Base-by-base conservation (phyloP, 2,888 invertebrate species). In the Magallana nippona region DNA sequence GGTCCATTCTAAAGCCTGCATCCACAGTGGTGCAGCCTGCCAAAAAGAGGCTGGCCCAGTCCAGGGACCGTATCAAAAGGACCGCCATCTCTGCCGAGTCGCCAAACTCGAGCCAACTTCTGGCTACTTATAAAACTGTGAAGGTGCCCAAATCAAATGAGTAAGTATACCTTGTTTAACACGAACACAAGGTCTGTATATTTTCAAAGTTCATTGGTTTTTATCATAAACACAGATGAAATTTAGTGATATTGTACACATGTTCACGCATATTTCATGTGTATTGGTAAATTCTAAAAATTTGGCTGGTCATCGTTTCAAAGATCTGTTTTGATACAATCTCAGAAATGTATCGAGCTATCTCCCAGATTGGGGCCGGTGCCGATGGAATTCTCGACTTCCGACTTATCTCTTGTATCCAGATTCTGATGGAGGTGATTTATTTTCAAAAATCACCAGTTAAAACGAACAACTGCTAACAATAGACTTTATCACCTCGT, bases 1-100 rank as follows among this genome's bases (percentile, higher is more conserved):
- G 92, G 55, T 91, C 92, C 22, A 89, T 93, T 13, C 87, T 93
- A 27, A 91, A 91, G 79, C 90, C 90, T 11, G 84, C 85, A 11
- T 22, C 62, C 55, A 63, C 79, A 19, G 84, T 82, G 8, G 78
- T 44, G 17, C 63, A 82, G n/a, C 85, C 85, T 27, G 62, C 80
- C 17, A 86, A 86, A 71, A 86, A 86, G 60, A 63, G 82, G 22
- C 8, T 86, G 17, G 83, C 83, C 15, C 81, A 86, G 85, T 79
- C 87, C 71, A 84, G 83, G 15, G 87, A 86, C 10, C 84, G 93
- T n/a, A 90, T 88, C 22, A 94, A 94, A 88, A 88, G 94, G 79
- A 91, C 91, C 8, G 94, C 94, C n/a, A 94, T 94, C 62, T 94
- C 93, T 0, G 94, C 93, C 0, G 94, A 94, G 84, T 93, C 94